Evolutionary conservation across 2,888 invertebrate species (phyloP), one percentile per base, ranked within the genome.

Genomic region (Rhingia rostrata): DNA sequence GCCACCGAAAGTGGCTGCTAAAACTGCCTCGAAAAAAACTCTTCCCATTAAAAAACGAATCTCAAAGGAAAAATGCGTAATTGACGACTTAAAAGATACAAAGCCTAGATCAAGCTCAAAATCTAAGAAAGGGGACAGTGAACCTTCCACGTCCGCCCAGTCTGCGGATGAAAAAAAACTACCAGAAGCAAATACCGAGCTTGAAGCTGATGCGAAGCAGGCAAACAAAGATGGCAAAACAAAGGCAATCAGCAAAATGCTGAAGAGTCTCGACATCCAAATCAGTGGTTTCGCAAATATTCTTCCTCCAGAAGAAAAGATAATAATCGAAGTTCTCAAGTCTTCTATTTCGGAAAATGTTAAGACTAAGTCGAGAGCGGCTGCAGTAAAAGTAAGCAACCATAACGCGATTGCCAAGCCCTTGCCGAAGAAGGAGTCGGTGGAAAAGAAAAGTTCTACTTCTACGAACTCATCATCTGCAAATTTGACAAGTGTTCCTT

Each of bases 271-370:
- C 69, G 91, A 91, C 86, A 91, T 91, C 41, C 90, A 91, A 88
- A 91, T 91, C 32, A 90, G 88, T 74, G 91, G 91, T 53, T 91
- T 90, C 64, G 90, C 90, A 67, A 90, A 91, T 77, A 87, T 91
- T 56, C 78, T 91, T 86, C 89, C 90, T 47, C 90, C 89, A 74
- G 91, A 91, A 73, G 90, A 90, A 78, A 89, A 89, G 33, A 86
- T 90, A 6, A 89, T 88, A 6, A 89, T 88, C 56, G 91, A 90
- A 39, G 89, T 89, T 7, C 88, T 91, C 9, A 91, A 91, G 77
- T 91, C 91, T 0, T 92, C 92, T n/a, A 92, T 92, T 86, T 92
- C 91, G 69, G 92, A 92, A 85, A 91, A 91, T 87, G 92, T 92
- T 0, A 92, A 92, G 87, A 92, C 92, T 2, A 92, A 92, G 80